Evolutionary conservation across 2,888 invertebrate species (phyloP), one percentile per base, ranked within the genome.

Genomic region (Automeris io): DNA sequence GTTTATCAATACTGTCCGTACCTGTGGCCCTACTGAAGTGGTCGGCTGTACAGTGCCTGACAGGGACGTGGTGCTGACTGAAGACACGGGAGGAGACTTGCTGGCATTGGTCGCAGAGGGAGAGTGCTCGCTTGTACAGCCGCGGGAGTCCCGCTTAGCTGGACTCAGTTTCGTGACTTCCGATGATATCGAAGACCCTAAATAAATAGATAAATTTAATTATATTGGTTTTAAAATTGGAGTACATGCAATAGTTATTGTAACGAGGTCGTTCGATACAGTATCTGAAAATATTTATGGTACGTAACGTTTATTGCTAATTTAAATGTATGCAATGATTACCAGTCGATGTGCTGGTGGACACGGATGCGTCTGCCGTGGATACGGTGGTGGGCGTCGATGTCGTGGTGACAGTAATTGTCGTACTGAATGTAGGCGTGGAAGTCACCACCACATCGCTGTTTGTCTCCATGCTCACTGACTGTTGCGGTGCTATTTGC

Each of bases 1-100:
- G n/a, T n/a, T n/a, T n/a, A n/a, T n/a, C n/a, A n/a, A n/a, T n/a
- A n/a, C n/a, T n/a, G n/a, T n/a, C n/a, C 13, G 11, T 48, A 79
- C 79, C 64, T 79, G 80, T 2, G 74, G 63, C 0, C 61, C 57
- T 0, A 61, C 51, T 0, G 70, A 42, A 1, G 73, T 63, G 7
- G 64, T 66, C n/a, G 64, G 69, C 31, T 68, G 72, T 0, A 67
- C 63, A 35, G 62, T 72, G 54, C 62, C 72, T 1, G 67, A 44
- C 3, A 62, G 57, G 0, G 69, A 51, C 0, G 61, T 41, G 2
- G 55, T 32, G 32, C 42, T 33, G 6, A 50, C 29, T 0, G 52
- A 29, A 0, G 51, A 37, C 1, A 49, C 39, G 1, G 51, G 39
- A 3, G 35, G n/a, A n/a, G n/a, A n/a, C n/a, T n/a, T n/a, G n/a